Evolutionary conservation across 1,140 invertebrate genomes (phyloP), one percentile per base, ranked within the genome.

Genomic region (Diorhabda sublineata): DNA sequence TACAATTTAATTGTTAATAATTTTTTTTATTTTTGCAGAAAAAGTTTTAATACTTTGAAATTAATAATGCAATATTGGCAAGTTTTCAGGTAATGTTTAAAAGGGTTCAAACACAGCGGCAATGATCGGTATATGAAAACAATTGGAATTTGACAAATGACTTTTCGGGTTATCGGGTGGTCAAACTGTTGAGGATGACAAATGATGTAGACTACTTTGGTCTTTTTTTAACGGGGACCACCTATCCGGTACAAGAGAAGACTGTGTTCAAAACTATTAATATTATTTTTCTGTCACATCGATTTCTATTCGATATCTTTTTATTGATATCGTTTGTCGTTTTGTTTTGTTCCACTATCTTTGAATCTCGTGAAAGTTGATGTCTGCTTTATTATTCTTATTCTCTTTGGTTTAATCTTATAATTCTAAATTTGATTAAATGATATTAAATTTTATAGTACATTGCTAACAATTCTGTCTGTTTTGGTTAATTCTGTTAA

Each of bases 171-270:
- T 74, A 69, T 69, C 60, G 74, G 74, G 74, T 76, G 74, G 74
- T 70, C 74, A 71, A 58, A 71, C 68, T 69, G 66, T 67, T 56
- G 45, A 57, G 47, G 71, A 74, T 76, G 74, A 76, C 71, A 76
- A 76, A 76, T 76, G 74, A 76, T 76, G 74, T 76, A 71, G 74
- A 74, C 74, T n/a, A 75, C 68, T 68, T 74, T 73, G 74, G 74
- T 67, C 69, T 69, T 72, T 75, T 71, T 58, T 67, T 62, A 66
- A 42, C 69, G 71, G 69, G 67, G 74, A 76, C 74, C 74, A 76
- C 74, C 74, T 74, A 73, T 65, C 68, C 66, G 68, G 68, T 71
- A 74, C 73, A 73, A 67, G 69, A 65, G 67, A 26, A 67, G 65
- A 58, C 69, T 68, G 60, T 66, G 65, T 66, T 65, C 62, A 70